A percentile compares a stretch with the other conserved stretches of the same genome.
Evolutionary conservation across 2,797 vertebrate species (phyloP).

Genomic region (Syngnathus rostellatus): DNA sequence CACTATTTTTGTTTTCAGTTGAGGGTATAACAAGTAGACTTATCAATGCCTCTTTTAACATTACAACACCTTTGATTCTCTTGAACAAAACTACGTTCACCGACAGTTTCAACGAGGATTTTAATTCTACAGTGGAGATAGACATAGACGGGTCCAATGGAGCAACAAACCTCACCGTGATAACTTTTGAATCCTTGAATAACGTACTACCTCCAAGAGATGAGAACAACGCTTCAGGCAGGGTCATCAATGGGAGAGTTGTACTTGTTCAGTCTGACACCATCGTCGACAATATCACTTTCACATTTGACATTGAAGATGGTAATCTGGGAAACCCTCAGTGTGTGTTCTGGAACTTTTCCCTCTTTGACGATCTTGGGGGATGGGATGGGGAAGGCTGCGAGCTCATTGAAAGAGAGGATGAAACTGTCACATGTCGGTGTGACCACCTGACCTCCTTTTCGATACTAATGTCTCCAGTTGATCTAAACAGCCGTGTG

Average conservation of each 20-base stretch:
- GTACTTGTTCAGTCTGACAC: slow-evolving; percentile 62
- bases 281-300: slow-evolving; percentile 56
- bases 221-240: slow-evolving; percentile 26
- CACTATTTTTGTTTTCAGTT: slow-evolving; percentile 60
- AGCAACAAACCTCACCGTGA: slow-evolving; percentile 49
- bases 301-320: slow-evolving; percentile 67
- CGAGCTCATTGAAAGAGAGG: fast-evolving
- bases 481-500: fast-evolving
- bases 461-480: slow-evolving; percentile 83
- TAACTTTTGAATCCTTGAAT: slow-evolving; percentile 70
- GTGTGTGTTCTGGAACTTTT: slow-evolving; percentile 90
- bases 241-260: slow-evolving; percentile 62
- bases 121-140: slow-evolving; percentile 59
- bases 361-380: slow-evolving; percentile 34
- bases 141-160: slow-evolving; percentile 38
- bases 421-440: slow-evolving; percentile 56
- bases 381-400: slow-evolving; percentile 79
- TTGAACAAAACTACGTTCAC: slow-evolving; percentile 52
- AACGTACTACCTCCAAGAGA: slow-evolving; percentile 47
- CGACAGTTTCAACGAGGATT: slow-evolving; percentile 28
- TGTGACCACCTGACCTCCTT: slow-evolving; percentile 86
- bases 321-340: slow-evolving; percentile 26
- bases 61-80: slow-evolving; percentile 37
- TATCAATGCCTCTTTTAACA: slow-evolving; percentile 21
- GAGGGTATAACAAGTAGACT: slow-evolving; percentile 44